These are phyloP conservation scores for Heliconius himera DNA, from an alignment of 1,140 invertebrate species.

Conservation along the genomic window DNA sequence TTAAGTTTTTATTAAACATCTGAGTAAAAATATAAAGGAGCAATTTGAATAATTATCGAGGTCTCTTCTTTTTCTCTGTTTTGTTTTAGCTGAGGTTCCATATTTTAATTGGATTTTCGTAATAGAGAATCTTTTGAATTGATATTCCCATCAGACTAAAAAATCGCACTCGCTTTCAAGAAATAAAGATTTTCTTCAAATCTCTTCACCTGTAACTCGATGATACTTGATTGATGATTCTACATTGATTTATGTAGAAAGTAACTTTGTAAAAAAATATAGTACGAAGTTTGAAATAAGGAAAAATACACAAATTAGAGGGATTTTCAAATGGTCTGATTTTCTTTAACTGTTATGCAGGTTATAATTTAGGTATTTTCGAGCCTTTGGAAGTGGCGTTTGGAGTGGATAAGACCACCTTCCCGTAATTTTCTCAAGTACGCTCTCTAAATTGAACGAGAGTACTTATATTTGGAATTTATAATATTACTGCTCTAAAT, in stretches of 20 bases:
- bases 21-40: constrained; percentile 64
- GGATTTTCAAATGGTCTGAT: constrained; percentile 21
- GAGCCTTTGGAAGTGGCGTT: constrained; percentile 65
- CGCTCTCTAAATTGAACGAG: constrained; percentile 68
- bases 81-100: constrained; percentile 42
- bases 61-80: constrained; percentile 47
- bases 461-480: constrained; percentile 76
- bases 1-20: constrained; percentile 70
- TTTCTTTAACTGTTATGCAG: constrained; percentile 31
- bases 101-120: constrained; percentile 23
- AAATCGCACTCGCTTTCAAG: neutral
- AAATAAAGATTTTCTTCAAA: neutral
- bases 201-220: neutral
- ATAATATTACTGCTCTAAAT: constrained; percentile 77
- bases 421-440: constrained; percentile 77
- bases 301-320: constrained; percentile 19
- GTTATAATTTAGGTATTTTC: constrained; percentile 42
- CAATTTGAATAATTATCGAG: constrained; percentile 67
- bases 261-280: neutral
- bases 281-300: neutral
- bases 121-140: constrained; percentile 7
- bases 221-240: neutral
- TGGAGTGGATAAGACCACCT: constrained; percentile 70
- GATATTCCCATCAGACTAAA: neutral
- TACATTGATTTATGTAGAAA: neutral